Conservation (phyloP, 2,113 vertebrate species). For the Eolophus roseicapilla region DNA sequence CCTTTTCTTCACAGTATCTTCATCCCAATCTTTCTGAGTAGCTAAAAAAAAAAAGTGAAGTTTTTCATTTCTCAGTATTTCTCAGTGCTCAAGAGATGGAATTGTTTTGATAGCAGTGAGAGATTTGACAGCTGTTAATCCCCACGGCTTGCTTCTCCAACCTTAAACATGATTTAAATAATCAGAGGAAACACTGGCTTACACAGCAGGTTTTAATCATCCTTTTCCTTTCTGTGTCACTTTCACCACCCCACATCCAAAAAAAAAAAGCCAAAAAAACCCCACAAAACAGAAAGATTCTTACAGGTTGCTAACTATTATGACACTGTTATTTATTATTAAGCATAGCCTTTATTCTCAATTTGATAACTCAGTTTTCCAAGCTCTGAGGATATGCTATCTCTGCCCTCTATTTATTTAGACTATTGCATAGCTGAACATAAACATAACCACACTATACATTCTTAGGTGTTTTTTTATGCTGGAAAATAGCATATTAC, state of each 20-base stretch:
- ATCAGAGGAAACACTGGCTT: background rate
- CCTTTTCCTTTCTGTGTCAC: background rate
- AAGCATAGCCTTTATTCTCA: background rate
- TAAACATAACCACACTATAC: background rate
- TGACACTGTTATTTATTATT: background rate
- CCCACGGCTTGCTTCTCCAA: background rate
- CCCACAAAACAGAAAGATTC: background rate
- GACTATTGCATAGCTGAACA: background rate
- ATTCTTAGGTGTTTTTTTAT: background rate
- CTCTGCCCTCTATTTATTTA: background rate
- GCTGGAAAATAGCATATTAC: background rate
- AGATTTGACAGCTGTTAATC: background rate
- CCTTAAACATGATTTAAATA: background rate
- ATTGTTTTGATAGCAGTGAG: background rate
- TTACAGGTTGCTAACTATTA: background rate
- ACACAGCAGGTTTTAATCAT: background rate
- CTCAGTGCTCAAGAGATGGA: background rate
- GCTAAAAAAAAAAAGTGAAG: background rate
- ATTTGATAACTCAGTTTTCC: background rate
- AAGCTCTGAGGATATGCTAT: background rate
- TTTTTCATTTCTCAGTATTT: background rate
- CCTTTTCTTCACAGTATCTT: background rate
- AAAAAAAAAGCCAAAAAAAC: background rate
- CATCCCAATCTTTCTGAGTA: background rate
- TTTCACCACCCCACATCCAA: background rate